Conservation (phyloP, 2,888 invertebrate genomes). For the Hyposoter didymator region DNA sequence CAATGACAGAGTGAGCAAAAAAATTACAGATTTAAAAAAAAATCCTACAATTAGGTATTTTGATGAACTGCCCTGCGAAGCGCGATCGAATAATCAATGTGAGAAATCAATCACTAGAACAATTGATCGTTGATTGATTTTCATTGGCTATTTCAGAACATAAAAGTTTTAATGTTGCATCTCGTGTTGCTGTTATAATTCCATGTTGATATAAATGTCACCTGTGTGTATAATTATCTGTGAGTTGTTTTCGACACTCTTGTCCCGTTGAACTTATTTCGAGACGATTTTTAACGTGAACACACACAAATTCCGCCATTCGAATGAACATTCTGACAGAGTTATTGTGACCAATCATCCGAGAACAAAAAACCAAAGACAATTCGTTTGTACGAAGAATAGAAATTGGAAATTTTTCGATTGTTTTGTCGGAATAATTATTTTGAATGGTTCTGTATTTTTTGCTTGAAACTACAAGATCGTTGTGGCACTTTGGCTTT, state of each 20-base stretch:
- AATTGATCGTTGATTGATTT: slow-evolving; percentile 20
- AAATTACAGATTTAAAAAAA: neutral
- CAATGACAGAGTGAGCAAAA: too few species aligned
- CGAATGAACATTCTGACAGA: slow-evolving; percentile 1
- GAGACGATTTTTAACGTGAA: neutral
- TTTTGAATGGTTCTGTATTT: slow-evolving; percentile 6
- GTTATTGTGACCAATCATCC: neutral
- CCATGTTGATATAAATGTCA: slow-evolving; percentile 45
- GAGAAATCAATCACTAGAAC: neutral
- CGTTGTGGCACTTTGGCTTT: slow-evolving; percentile 13
- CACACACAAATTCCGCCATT: neutral
- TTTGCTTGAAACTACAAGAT: slow-evolving; percentile 12
- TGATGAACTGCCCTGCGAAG: neutral
- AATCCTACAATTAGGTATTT: neutral
- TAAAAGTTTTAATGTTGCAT: slow-evolving; percentile 56
- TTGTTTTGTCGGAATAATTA: slow-evolving; percentile 11
- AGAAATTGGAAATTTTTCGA: slow-evolving; percentile 3
- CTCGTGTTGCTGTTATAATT: slow-evolving; percentile 40
- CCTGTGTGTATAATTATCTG: slow-evolving; percentile 26
- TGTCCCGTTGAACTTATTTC: neutral
- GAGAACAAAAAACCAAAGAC: neutral
- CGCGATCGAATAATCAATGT: neutral
- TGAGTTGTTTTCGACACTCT: slow-evolving; percentile 13
- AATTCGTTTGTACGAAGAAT: neutral
- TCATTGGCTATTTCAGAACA: slow-evolving; percentile 31